Evolutionary conservation across 2,797 vertebrate genomes (phyloP), one percentile per base, ranked within the genome.

Genomic region (Oryzias sinensis): DNA sequence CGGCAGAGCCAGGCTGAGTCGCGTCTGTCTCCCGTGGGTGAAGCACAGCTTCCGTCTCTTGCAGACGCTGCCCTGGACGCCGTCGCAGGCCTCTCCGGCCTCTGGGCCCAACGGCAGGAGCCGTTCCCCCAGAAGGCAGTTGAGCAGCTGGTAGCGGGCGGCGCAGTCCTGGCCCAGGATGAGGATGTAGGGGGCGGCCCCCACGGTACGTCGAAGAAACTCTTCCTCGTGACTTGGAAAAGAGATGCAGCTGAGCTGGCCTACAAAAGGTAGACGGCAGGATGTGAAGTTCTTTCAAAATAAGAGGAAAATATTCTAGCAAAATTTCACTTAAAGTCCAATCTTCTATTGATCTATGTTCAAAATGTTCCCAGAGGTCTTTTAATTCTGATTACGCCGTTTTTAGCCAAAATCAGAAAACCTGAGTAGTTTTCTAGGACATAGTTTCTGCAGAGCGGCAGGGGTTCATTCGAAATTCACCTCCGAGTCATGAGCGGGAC

Each of bases 221-320:
- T 97, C 95, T 83, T 98, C 96, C 63, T 99, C 95, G 0, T 93
- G 93, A 42, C 73, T 89, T 6, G 95, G 94, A 76, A 98, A 97
- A 16, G 93, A 90, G 64, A 98, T 94, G 71, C 92, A 94, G 78
- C 90, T 92, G 40, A 94, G 88, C 65, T 93, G 94, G 53, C 92
- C 95, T 97, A 40, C 25, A 6, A 50, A 46, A 20, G 16, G 45
- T n/a, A 5, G 13, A 16, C 1, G 24, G 8, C 2, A 42, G 43
- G 24, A 53, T 14, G n/a, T 53, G 15, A 43, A 6, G n/a, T 6
- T 42, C 4, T 37, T 17, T 17, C 17, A 44, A 43, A 43, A 25
- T 41, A 53, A 5, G 51, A 29, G 64, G 5, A 56, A 14, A 20
- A 53, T 3, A 3, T 29, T 29, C 5, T 6, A 29, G 27, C 27